Evolutionary conservation across 2,888 invertebrate genomes (phyloP).

Genomic region (Dynastes maya): DNA sequence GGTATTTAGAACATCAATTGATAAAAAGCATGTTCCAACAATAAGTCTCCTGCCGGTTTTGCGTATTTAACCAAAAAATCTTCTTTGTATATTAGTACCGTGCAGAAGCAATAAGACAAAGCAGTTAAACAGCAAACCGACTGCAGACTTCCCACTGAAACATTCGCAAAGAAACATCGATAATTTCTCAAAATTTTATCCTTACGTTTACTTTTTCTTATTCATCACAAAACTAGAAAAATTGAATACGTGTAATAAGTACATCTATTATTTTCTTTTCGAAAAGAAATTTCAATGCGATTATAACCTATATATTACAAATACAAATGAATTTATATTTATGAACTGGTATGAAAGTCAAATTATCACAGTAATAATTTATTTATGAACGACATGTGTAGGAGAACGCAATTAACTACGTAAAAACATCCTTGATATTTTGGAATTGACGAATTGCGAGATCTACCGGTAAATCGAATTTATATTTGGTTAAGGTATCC

Average conservation of each 20-base stretch:
- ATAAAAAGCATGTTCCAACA: too few relatives aligned
- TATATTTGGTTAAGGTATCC: constrained; percentile 87
- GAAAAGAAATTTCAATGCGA: not conserved
- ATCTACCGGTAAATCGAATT: constrained; percentile 96
- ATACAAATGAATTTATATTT: not conserved
- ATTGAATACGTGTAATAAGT: not conserved
- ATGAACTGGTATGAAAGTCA: constrained; percentile 24
- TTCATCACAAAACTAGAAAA: too few relatives aligned
- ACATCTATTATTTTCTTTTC: not conserved
- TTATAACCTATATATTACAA: constrained; percentile 26
- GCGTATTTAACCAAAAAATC: too few relatives aligned
- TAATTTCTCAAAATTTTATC: too few relatives aligned
- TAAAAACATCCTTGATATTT: constrained; percentile 97
- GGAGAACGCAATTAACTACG: constrained; percentile 70
- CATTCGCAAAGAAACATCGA: too few relatives aligned
- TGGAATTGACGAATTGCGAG: constrained; percentile 96
- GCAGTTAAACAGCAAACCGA: too few relatives aligned
- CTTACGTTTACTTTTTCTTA: too few relatives aligned
- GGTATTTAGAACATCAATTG: too few relatives aligned
- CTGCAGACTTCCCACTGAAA: too few relatives aligned
- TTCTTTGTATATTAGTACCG: too few relatives aligned
- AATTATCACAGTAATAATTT: constrained; percentile 45
- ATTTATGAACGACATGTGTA: constrained; percentile 5
- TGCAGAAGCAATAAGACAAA: too few relatives aligned
- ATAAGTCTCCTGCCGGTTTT: too few relatives aligned